phyloP scores from a whole-genome alignment of 2,888 invertebrate genomes.

The Plagodis dolabraria region DNA sequence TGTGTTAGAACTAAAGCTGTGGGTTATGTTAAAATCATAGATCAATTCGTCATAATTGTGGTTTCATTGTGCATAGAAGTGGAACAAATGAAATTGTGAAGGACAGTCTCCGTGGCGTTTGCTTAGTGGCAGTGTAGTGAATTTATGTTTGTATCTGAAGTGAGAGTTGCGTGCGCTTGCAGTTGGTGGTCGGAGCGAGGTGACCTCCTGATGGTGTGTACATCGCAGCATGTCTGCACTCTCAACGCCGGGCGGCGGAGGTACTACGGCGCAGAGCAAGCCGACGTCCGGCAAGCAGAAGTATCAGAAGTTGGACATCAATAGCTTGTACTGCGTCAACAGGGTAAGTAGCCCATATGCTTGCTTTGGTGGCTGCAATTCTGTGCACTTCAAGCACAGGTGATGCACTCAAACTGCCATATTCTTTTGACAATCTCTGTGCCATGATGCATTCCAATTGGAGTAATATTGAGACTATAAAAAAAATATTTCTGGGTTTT shows the following conservation, averaged over 20 bases:
- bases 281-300: constrained; percentile 93
- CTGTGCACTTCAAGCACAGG: no score
- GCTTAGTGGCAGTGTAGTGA: constrained; percentile 37
- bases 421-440: no score
- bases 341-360: constrained; percentile 85
- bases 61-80: constrained; percentile 28
- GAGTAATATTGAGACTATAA: no score
- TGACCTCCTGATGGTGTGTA: constrained; percentile 92
- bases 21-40: constrained; percentile 10
- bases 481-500: no score
- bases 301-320: constrained; percentile 98
- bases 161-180: constrained; percentile 59
- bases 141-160: constrained; percentile 45
- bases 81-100: constrained; percentile 45
- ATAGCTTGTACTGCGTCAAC: constrained; percentile 96
- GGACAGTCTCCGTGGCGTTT: constrained; percentile 47
- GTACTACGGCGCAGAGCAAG: constrained; percentile 84
- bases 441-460: no score
- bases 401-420: no score
- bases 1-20: constrained; percentile 20
- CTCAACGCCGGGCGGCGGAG: constrained; percentile 91
- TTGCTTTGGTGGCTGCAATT: no score
- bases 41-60: constrained; percentile 21
- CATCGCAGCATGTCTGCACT: constrained; percentile 98
- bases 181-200: constrained; percentile 82